phyloP scores from a whole-genome alignment of 2,113 vertebrate genomes.

The Leucoraja erinaceus region DNA sequence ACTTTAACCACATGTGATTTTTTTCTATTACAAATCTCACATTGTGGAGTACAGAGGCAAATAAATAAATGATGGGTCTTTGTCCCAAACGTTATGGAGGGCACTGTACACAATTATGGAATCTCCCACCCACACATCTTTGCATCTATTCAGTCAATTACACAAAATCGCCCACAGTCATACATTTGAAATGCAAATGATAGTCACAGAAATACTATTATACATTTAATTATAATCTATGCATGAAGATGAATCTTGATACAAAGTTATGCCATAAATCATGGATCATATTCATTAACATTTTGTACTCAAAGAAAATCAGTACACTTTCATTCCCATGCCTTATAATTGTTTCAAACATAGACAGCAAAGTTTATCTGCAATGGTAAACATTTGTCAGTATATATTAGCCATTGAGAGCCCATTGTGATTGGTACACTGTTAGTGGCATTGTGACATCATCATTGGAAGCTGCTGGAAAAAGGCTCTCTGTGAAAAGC shows the following conservation, averaged over 20 bases:
- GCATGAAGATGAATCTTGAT: background rate
- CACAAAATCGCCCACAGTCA: slow-evolving; percentile 10
- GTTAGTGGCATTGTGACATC: too few relatives aligned
- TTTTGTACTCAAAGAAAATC: too few relatives aligned
- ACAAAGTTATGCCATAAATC: background rate
- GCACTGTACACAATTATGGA: background rate
- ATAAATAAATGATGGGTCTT: too few relatives aligned
- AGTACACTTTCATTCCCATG: background rate
- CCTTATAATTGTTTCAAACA: background rate
- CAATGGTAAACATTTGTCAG: background rate
- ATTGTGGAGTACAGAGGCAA: too few relatives aligned
- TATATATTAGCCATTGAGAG: background rate
- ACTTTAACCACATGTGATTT: too few relatives aligned
- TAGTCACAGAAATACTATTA: background rate
- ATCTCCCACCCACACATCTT: background rate
- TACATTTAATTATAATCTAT: slow-evolving; percentile 1
- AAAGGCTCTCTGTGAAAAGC: too few relatives aligned
- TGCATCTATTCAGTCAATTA: slow-evolving; percentile 19
- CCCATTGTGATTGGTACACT: too few relatives aligned
- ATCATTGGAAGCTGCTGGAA: too few relatives aligned
- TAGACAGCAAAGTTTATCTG: background rate
- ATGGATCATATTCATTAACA: background rate
- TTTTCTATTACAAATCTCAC: too few relatives aligned
- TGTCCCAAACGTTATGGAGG: too few relatives aligned
- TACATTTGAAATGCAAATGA: background rate